phyloP scores from a whole-genome alignment of 2,797 vertebrate species.

The Synanceia verrucosa region DNA sequence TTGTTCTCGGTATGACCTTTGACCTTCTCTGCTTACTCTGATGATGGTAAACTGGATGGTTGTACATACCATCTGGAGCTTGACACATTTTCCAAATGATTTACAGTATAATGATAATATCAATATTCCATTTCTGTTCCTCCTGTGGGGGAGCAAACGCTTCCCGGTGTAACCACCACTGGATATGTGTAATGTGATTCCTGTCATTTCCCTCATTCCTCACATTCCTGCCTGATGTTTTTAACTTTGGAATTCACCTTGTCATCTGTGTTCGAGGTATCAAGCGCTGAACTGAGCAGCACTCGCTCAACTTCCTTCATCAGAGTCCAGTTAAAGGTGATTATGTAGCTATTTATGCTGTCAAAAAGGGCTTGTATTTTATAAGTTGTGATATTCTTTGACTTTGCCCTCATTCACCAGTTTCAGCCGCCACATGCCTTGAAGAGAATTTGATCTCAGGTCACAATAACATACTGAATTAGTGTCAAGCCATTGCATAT shows the following conservation, averaged over 20 bases:
- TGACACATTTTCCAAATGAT: not conserved
- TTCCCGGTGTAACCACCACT: not conserved
- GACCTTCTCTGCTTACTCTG: not conserved
- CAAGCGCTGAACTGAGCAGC: not conserved
- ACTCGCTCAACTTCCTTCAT: not conserved
- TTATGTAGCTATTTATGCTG: not conserved
- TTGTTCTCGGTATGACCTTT: slow-evolving; percentile 2
- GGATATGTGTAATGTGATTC: slow-evolving; percentile 48
- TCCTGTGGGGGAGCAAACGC: not conserved
- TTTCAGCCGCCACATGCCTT: slow-evolving; percentile 17
- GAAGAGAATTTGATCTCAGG: slow-evolving; percentile 21
- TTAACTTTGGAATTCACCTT: slow-evolving; percentile 57
- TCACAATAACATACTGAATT: slow-evolving; percentile 20
- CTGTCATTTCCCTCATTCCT: slow-evolving; percentile 55
- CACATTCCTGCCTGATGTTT: slow-evolving; percentile 55
- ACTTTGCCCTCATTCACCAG: not conserved
- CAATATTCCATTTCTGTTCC: not conserved
- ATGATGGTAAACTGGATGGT: not conserved
- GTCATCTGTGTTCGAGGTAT: slow-evolving; percentile 31
- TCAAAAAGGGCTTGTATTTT: not conserved
- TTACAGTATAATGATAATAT: not conserved
- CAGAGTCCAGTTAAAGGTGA: not conserved
- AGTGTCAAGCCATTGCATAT: slow-evolving; percentile 29
- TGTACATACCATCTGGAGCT: not conserved
- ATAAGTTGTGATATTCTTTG: not conserved